Base-by-base conservation (phyloP, 2,113 vertebrate species). In the Platichthys stellatus region DNA sequence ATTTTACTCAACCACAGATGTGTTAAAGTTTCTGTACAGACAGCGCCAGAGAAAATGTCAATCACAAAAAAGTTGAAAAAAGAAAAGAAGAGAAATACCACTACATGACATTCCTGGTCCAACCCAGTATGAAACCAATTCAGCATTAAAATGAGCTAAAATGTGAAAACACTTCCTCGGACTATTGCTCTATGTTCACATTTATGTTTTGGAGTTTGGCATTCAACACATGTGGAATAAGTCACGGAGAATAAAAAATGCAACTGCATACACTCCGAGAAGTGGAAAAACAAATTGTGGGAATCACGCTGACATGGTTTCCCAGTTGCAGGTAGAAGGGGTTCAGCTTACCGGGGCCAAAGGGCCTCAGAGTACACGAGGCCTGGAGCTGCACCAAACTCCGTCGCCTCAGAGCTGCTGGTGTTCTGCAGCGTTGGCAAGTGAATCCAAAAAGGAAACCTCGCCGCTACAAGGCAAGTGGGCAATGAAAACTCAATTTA, bases 401-500 rank as follows among this genome's bases (percentile, higher is more conserved):
- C 45, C 72, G 20, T 5, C 26, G 45, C 67, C 63, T 49, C 64
- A 53, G 40, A 57, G 63, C 75, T 76, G 7, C 86, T 54, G 10
- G 4, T 17, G 31, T 18, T 18, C 38, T 83, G 76, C 83, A 77
- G 69, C 54, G 63, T 15, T 73, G 63, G 81, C 82, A 75, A 68
- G 72, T 82, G 61, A 75, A 67, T 78, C 81, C 83, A 86, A n/a
- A 76, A 81, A 80, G 90, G 86, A 88, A 89, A 81, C 74, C 8
- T 74, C 67, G 72, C 63, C 84, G 72, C 76, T 79, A 82, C 68
- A 69, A 78, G 81, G 74, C 78, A 86, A 82, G 78, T 87, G 82
- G 87, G 87, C 72, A 87, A 79, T 86, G 84, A 88, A 88, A 81
- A 81, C 70, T 80, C 75, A 88, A 85, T 88, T 75, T 73, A 45